Conservation (phyloP, 1,140 invertebrate genomes). For the Cherax destructor region DNA sequence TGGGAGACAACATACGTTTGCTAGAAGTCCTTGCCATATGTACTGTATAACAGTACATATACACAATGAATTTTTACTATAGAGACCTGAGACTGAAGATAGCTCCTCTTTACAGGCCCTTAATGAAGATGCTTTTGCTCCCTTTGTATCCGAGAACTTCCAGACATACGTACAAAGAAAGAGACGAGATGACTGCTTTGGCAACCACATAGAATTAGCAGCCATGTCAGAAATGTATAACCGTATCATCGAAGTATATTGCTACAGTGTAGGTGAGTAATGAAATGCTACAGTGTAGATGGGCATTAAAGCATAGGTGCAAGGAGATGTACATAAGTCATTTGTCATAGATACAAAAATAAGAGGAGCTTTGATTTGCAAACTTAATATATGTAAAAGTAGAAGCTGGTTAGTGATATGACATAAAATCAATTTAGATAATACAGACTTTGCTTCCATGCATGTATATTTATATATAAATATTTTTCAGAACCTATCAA, state of each 20-base stretch:
- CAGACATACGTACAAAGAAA: constrained; percentile 89
- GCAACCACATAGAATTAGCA: constrained; percentile 96
- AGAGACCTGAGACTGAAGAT: too few relatives aligned
- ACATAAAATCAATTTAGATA: too few relatives aligned
- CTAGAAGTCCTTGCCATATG: too few relatives aligned
- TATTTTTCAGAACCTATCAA: constrained; percentile 87
- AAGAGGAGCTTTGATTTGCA: too few relatives aligned
- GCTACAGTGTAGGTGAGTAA: constrained; percentile 86
- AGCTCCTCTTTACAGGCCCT: constrained; percentile 78
- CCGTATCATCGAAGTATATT: constrained; percentile 93
- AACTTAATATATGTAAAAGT: too few relatives aligned
- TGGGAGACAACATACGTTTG: too few relatives aligned
- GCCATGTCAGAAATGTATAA: constrained; percentile 96
- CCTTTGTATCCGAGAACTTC: constrained; percentile 96
- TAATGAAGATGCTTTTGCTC: constrained; percentile 93
- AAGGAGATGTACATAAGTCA: too few relatives aligned
- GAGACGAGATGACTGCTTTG: constrained; percentile 87
- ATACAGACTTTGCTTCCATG: too few relatives aligned
- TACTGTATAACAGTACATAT: too few relatives aligned
- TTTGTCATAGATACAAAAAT: too few relatives aligned
- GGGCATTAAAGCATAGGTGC: constrained; percentile 71
- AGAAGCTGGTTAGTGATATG: too few relatives aligned
- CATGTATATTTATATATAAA: neutral
- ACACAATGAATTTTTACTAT: too few relatives aligned
- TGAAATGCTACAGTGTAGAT: constrained; percentile 80